These are phyloP conservation scores for Branchellion lobata DNA, from an alignment of 2,888 invertebrate species.

Conservation along the genomic window DNA sequence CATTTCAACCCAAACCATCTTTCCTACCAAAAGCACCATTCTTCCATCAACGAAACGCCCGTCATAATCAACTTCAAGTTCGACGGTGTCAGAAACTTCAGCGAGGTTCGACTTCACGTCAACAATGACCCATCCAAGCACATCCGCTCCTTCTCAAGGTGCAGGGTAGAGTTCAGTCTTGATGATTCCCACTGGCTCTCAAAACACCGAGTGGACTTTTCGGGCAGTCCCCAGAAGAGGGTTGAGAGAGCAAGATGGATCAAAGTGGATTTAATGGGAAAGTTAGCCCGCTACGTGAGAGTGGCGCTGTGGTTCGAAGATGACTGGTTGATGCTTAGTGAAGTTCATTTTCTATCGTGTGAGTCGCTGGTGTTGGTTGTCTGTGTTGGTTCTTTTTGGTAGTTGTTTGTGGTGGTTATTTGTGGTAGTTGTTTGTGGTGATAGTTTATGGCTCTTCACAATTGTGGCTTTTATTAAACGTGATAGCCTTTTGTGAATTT, in stretches of 20 bases:
- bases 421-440: no score
- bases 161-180: conserved; percentile 72
- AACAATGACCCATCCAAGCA: conserved; percentile 83
- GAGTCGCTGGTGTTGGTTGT: no score
- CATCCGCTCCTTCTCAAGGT: conserved; percentile 81
- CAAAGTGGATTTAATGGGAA: conserved; percentile 76
- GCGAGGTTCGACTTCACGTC: conserved; percentile 76
- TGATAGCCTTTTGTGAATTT: background rate
- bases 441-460: background rate
- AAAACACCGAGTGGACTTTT: conserved; percentile 67
- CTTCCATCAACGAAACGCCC: conserved; percentile 66
- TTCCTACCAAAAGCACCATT: background rate
- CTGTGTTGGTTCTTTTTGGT: no score
- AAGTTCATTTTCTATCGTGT: conserved; percentile 84
- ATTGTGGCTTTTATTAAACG: background rate
- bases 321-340: conserved; percentile 85
- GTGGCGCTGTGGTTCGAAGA: conserved; percentile 76
- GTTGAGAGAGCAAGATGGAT: conserved; percentile 81
- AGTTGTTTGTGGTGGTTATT: no score
- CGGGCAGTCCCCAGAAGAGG: conserved; percentile 73
- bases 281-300: conserved; percentile 77
- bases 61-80: conserved; percentile 81
- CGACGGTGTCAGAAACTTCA: conserved; percentile 82
- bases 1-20: no score
- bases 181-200: background rate